Evolutionary conservation across 2,113 vertebrate genomes (phyloP).

Genomic region (Pogona vitticeps): DNA sequence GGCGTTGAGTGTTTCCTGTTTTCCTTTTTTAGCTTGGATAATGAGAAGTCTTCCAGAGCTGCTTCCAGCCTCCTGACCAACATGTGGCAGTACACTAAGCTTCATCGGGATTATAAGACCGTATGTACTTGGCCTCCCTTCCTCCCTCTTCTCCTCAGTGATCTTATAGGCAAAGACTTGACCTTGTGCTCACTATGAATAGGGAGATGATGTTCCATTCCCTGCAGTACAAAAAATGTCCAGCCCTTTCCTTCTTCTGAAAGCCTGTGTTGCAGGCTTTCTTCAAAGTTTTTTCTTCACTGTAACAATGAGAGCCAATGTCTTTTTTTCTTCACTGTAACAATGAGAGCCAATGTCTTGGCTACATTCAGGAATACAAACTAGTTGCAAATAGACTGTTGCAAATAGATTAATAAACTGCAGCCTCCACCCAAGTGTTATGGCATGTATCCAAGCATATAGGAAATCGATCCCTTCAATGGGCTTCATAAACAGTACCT

Average conservation of each 20-base stretch:
- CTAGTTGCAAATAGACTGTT: not conserved
- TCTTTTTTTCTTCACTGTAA: too few relatives aligned
- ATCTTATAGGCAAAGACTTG: too few relatives aligned
- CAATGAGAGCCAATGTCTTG: not conserved
- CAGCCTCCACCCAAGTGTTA: not conserved
- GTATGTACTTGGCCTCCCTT: slow-evolving; percentile 64
- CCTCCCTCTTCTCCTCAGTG: accelerated
- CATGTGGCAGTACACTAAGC: slow-evolving; percentile 94
- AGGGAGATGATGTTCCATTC: not conserved
- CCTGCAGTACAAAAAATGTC: too few relatives aligned
- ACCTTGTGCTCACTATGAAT: accelerated
- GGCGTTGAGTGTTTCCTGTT: not conserved
- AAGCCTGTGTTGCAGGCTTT: not conserved
- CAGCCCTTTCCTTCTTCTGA: not conserved
- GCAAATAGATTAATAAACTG: not conserved
- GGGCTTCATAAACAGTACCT: not conserved
- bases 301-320: not conserved
- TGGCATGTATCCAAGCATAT: not conserved
- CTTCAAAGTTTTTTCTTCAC: too few relatives aligned
- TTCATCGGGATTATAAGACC: slow-evolving; percentile 85
- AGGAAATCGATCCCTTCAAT: not conserved
- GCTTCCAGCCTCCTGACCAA: slow-evolving; percentile 90
- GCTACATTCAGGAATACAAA: not conserved
- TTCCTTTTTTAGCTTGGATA: slow-evolving; percentile 73
- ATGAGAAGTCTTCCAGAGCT: slow-evolving; percentile 81